Evolutionary conservation across 1,140 invertebrate genomes (phyloP), one percentile per base, ranked within the genome.

Genomic region (Zophobas morio): DNA sequence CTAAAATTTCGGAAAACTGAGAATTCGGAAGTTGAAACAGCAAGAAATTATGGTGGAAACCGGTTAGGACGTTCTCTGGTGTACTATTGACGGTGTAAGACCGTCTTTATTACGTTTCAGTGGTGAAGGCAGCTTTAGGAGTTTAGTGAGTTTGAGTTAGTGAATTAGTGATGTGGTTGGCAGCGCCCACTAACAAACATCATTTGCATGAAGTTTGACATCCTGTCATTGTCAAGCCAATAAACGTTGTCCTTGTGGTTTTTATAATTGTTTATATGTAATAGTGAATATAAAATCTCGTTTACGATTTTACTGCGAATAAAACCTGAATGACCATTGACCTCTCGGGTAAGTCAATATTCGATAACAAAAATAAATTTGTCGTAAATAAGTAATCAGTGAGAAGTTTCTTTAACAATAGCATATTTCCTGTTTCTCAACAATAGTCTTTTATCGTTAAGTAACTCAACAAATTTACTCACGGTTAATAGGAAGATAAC

Each of bases 351-450:
- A 66, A 66, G 39, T 36, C 49, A 5, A 51, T 20, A 51, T 51
- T 51, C 20, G 2, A 51, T 20, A 2, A 2, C 49, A 20, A 20
- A 20, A 51, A 2, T 20, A 20, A 51, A 2, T 6, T 51, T 20
- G 2, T 6, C 6, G 2, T 51, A 51, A 51, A 20, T 20, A 20
- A 51, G 49, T 2, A 51, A 2, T 20, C 49, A 51, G 6, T 66
- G 60, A 66, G 60, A 66, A 66, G 39, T 20, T 66, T 47, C 6
- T 66, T 20, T 36, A 66, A 66, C 60, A 66, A 66, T 66, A 39
- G 37, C 8, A 42, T 66, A 66, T 66, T 66, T 66, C 60, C 60
- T 66, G 60, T 66, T 66, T 40, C 60, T 66, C 39, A 37, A 66
- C 60, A 66, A 66, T 66, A 40, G 60, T 33, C 60, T 40, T 66